phyloP scores from a whole-genome alignment of 2,888 invertebrate genomes.

The Smittia sp. region DNA sequence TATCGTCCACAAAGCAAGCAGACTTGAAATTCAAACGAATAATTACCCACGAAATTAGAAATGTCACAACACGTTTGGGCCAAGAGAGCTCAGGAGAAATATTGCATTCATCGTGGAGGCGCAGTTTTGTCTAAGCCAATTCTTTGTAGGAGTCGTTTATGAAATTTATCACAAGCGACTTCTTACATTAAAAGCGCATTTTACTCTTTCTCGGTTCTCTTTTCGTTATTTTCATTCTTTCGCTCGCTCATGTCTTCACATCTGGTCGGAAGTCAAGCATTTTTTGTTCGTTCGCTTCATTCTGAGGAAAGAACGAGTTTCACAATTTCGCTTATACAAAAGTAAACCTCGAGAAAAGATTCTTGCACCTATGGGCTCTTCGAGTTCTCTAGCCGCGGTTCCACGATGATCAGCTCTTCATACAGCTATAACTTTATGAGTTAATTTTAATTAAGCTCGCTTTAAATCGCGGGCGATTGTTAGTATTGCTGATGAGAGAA shows the following conservation, averaged over 20 bases:
- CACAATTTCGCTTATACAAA: not conserved
- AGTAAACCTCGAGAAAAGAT: not conserved
- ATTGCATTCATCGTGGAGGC: not conserved
- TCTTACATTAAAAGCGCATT: slow-evolving; percentile 18
- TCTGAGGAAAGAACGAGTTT: not conserved
- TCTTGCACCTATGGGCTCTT: not conserved
- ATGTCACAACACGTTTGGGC: slow-evolving; percentile 2
- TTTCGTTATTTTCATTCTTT: slow-evolving; percentile 9
- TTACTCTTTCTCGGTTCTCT: slow-evolving; percentile 11
- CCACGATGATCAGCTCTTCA: too few relatives aligned
- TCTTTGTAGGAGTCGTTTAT: slow-evolving; percentile 12
- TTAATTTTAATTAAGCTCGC: too few relatives aligned
- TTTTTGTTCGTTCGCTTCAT: not conserved
- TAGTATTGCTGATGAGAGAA: too few relatives aligned
- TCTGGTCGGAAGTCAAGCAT: slow-evolving; percentile 36
- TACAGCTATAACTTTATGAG: too few relatives aligned
- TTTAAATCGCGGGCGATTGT: too few relatives aligned
- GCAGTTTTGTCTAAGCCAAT: slow-evolving; percentile 12
- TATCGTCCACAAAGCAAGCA: not conserved
- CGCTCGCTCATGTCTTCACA: slow-evolving; percentile 17
- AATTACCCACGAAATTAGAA: not conserved
- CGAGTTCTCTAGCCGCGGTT: too few relatives aligned
- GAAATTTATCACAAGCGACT: slow-evolving; percentile 2
- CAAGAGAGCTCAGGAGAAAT: not conserved
- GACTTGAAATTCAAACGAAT: not conserved